Evolutionary conservation across 1,140 invertebrate genomes (phyloP).

Genomic region (Neodiprion fabricii): DNA sequence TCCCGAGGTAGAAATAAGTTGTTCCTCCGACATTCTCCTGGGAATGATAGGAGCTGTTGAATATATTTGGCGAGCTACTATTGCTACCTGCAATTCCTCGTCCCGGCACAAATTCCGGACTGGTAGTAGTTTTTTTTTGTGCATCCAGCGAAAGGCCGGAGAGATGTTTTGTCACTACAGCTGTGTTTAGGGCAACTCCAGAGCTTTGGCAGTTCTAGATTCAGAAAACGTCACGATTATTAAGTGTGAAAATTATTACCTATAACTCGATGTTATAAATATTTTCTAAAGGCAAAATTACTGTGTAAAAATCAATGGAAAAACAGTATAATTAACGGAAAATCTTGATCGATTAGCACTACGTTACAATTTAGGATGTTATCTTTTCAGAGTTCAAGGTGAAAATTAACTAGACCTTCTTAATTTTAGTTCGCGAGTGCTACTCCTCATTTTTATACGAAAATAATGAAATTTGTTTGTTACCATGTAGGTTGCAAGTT

Average conservation of each 20-base stretch:
- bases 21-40: slow-evolving; percentile 93
- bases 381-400: slow-evolving; percentile 20
- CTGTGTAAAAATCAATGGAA: too few relatives aligned
- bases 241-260: neutral
- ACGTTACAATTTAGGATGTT: slow-evolving; percentile 19
- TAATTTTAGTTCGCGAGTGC: neutral
- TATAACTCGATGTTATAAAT: neutral
- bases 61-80: slow-evolving; percentile 54
- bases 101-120: slow-evolving; percentile 58
- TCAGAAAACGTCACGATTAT: slow-evolving; percentile 19
- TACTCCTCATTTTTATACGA: neutral
- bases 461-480: slow-evolving; percentile 10
- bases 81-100: slow-evolving; percentile 51
- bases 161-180: slow-evolving; percentile 63
- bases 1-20: slow-evolving; percentile 84
- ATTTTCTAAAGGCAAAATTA: neutral
- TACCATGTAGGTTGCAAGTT: slow-evolving; percentile 86
- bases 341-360: too few relatives aligned
- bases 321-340: too few relatives aligned
- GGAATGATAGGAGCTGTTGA: slow-evolving; percentile 56
- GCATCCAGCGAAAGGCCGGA: slow-evolving; percentile 66
- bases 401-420: slow-evolving; percentile 16
- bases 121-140: slow-evolving; percentile 57
- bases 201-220: slow-evolving; percentile 66
- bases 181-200: slow-evolving; percentile 56